A percentile compares a stretch with the other conserved stretches of the same genome.
Evolutionary conservation across 2,113 vertebrate species (phyloP).

Genomic region (Casuarius casuarius): DNA sequence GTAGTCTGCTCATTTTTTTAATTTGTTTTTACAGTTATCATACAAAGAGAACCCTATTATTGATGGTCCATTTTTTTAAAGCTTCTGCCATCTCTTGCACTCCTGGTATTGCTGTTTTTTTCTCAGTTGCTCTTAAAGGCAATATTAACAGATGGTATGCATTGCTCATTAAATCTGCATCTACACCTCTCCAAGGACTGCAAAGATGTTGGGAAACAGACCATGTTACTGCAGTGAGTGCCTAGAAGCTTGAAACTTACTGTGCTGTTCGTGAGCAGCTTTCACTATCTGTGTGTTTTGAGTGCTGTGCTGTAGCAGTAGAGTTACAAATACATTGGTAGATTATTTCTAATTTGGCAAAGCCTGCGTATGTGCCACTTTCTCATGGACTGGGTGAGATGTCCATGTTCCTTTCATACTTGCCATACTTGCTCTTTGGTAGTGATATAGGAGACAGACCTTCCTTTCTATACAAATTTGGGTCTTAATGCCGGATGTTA

Average conservation of each 20-base stretch:
- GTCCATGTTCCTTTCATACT: not conserved
- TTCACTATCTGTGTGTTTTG: not conserved
- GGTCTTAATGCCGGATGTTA: not conserved
- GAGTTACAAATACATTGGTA: slow-evolving; percentile 27
- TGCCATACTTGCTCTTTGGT: not conserved
- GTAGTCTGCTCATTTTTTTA: not conserved
- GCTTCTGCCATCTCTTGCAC: slow-evolving; percentile 31
- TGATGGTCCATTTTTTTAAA: slow-evolving; percentile 7
- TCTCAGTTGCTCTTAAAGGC: slow-evolving; percentile 59
- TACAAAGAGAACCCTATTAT: not conserved
- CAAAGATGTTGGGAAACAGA: slow-evolving; percentile 65
- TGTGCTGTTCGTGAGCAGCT: not conserved
- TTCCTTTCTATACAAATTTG: not conserved
- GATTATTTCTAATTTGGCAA: slow-evolving; percentile 6
- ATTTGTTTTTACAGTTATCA: not conserved
- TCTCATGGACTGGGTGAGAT: not conserved
- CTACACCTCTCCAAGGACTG: slow-evolving; percentile 61
- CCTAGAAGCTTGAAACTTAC: slow-evolving; percentile 46
- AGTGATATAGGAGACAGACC: not conserved
- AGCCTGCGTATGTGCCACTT: not conserved
- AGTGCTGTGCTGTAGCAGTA: not conserved
- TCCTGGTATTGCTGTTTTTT: slow-evolving; percentile 38
- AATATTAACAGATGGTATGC: slow-evolving; percentile 72
- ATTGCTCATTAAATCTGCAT: slow-evolving; percentile 74
- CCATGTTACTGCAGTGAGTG: slow-evolving; percentile 38